Conservation (phyloP, 2,113 vertebrate species). For the Hemicordylus capensis region DNA sequence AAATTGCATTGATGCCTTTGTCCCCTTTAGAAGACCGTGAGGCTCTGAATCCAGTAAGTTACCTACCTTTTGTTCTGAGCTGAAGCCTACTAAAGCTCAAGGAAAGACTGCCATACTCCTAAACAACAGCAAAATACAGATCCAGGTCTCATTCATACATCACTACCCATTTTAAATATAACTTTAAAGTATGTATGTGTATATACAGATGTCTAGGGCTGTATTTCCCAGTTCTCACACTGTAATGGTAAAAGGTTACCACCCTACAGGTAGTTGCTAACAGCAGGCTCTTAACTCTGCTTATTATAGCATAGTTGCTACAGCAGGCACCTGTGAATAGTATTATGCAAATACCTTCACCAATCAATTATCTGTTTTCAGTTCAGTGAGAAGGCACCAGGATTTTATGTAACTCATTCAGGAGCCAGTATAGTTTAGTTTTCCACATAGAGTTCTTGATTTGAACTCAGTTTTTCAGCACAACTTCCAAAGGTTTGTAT, state of each 20-base stretch:
- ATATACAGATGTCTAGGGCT: neutral
- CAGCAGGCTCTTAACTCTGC: neutral
- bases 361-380: neutral
- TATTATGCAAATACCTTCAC: neutral
- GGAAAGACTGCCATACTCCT: rapidly evolving
- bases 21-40: neutral
- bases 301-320: neutral
- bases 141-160: neutral
- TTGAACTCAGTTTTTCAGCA: neutral
- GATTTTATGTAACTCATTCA: too few relatives aligned
- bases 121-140: neutral
- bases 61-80: neutral
- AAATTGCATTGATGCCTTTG: slow-evolving; percentile 50
- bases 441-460: neutral
- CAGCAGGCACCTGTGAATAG: neutral
- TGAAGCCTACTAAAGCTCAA: neutral
- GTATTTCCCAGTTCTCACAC: too few relatives aligned
- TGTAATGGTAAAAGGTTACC: too few relatives aligned
- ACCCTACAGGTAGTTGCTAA: neutral
- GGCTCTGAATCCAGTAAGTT: neutral
- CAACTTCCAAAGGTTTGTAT: neutral
- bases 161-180: neutral
- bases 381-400: neutral
- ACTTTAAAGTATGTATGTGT: neutral
- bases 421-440: neutral